Base-by-base conservation (phyloP, 64 coral and sea anemone species). In the Actinia equina region DNA sequence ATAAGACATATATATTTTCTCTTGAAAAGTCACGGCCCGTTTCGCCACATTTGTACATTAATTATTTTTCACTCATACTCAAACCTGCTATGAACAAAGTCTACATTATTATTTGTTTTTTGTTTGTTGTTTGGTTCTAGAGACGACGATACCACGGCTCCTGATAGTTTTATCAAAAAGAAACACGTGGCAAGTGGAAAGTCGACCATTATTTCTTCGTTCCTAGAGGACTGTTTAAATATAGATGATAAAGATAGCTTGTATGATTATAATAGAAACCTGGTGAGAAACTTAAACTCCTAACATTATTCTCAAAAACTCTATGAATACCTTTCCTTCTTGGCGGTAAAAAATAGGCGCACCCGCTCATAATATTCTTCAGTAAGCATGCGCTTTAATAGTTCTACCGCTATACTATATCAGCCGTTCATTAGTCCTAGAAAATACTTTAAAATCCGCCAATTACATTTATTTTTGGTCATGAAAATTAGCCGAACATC, bases 181-280 rank as follows among this genome's bases (percentile, higher is more conserved):
- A 85, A 44, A 71, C 91, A 90, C 17, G 44, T 91, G 23, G 74
- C 88, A 59, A 91, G 84, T 71, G 91, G 86, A n/a, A 97, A 97
- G 49, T 86, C 94, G 22, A 88, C 82, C 20, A 91, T 97, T 19
- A 97, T 97, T 52, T 97, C 94, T 7, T 93, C 94, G 0, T 97
- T 97, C 76, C 84, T 97, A 3, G 91, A 97, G 81, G 94, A 97
- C 53, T 97, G 94, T 88, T 86, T 97, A 30, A 93, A 93, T 42
- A 87, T 89, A 43, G 94, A 97, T 67, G 89, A 89, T 81, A 37
- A 81, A 19, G 49, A 65, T 3, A 65, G 62, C n/a, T 20, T 44
- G 3, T 81, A 81, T n/a, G 45, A 81, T 17, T 23, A 81, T 44
- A 81, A 81, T 26, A 81, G 22, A 81, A 81, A 81, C 22, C 18